Base-by-base conservation (phyloP, 1,140 invertebrate genomes). In the Hirudo medicinalis region DNA sequence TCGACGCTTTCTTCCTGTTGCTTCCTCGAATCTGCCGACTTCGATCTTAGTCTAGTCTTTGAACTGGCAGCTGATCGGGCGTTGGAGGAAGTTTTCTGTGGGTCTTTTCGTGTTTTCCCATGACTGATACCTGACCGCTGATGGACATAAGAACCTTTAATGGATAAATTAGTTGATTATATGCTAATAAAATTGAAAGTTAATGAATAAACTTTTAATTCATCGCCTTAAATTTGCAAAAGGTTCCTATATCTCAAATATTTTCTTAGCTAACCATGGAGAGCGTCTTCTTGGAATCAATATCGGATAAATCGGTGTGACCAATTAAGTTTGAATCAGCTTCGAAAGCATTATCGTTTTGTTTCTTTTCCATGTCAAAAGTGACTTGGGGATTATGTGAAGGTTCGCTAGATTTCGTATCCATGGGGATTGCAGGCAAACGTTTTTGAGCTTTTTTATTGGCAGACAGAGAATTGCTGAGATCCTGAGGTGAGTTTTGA, bases 331-430 rank as follows among this genome's bases (percentile, higher is more conserved):
- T 63, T 9, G 57, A 63, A 22, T 22, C 29, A 20, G 57, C 57
- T 25, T 13, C 57, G 8, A 63, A 54, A 49, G 40, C 67, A 67
- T 54, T 6, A 49, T 71, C 25, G 66, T 76, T 74, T 72, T 76
- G 74, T 54, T 76, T 72, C 43, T 75, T 72, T 29, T 76, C 76
- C 54, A 77, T 74, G 60, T 76, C 76, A 20, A 73, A 66, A 22
- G 72, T 70, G 3, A 55, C n/a, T 13, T 63, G 57, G 19, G 57
- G 1, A 25, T 63, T 22, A 22, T 63, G 57, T 22, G 19, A 20
- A 25, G 22, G 57, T 63, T 63, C 22, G 43, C 43, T 49, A 49
- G 43, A 11, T 49, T 13, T 49, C 15, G 43, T 63, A 0, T 63
- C 57, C 57, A 63, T 15, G 29, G 57, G 57, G 11, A 32, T 63